A percentile compares a stretch with the other conserved stretches of the same genome.
phyloP scores from a whole-genome alignment of 2,113 vertebrate genomes.

The Blennius ocellaris region DNA sequence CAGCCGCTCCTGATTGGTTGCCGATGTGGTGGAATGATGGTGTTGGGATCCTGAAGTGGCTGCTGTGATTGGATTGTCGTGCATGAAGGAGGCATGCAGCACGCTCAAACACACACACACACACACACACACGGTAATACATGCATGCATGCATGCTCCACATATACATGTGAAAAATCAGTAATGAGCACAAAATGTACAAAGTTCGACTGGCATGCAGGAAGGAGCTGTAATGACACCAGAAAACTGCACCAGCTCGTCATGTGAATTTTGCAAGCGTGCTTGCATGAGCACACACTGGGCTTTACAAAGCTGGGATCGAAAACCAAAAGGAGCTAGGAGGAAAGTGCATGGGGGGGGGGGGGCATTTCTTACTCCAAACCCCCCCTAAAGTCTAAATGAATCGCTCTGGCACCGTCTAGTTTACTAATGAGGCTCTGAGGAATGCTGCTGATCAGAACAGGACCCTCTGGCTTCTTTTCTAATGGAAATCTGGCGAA shows the following conservation, averaged over 20 bases:
- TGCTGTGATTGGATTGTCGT: conserved; percentile 66
- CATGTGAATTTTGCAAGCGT: conserved; percentile 20
- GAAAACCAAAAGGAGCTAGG: conserved; percentile 32
- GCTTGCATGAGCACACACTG: conserved; percentile 23
- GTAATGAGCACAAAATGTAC: not conserved
- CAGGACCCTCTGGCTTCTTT: conserved; percentile 57
- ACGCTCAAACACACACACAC: conserved; percentile 6
- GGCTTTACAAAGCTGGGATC: conserved; percentile 32
- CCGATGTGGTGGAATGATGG: conserved; percentile 72
- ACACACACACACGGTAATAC: conserved; percentile 17
- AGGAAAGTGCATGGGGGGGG: not conserved
- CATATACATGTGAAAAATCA: not conserved
- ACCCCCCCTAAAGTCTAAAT: conserved; percentile 46
- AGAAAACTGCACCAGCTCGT: not conserved
- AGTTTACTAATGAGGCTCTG: conserved; percentile 75
- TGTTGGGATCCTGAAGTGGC: conserved; percentile 50
- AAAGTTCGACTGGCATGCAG: not conserved
- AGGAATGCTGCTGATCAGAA: conserved; percentile 70
- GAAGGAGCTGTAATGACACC: not conserved
- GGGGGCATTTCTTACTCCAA: not conserved
- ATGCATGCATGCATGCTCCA: not conserved
- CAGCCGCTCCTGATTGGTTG: conserved; percentile 69
- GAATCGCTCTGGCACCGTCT: conserved; percentile 67
- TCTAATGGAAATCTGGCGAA: conserved; percentile 71
- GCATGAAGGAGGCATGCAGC: conserved; percentile 22